phyloP scores from a whole-genome alignment of 2,113 vertebrate genomes.

The Crotophaga sulcirostris region DNA sequence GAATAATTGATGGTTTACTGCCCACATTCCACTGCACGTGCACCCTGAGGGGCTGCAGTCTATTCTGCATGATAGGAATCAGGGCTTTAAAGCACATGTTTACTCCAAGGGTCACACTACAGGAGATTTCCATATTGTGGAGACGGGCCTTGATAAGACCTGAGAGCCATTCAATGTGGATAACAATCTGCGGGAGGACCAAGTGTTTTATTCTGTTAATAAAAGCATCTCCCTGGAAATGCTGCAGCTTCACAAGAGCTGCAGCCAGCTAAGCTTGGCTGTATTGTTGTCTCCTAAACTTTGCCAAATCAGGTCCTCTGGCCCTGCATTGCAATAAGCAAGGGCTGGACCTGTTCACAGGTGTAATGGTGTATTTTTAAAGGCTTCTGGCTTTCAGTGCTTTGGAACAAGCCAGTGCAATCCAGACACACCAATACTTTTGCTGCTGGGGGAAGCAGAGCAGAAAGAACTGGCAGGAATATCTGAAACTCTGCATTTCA shows the following conservation, averaged over 20 bases:
- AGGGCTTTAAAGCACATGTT: background rate
- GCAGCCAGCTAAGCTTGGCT: background rate
- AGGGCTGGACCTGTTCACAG: background rate
- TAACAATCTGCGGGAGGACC: slow-evolving; percentile 3
- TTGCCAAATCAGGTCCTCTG: background rate
- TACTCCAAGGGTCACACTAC: background rate
- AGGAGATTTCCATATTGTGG: background rate
- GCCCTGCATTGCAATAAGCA: background rate
- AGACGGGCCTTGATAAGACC: slow-evolving; percentile 39
- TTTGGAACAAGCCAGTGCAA: background rate
- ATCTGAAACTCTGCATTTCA: background rate
- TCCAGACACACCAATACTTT: background rate
- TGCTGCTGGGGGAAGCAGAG: background rate
- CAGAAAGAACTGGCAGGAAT: background rate
- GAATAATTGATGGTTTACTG: background rate
- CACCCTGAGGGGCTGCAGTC: background rate
- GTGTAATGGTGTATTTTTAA: background rate
- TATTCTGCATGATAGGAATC: background rate
- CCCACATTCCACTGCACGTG: background rate
- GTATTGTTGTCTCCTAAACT: background rate
- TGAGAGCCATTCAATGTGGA: background rate
- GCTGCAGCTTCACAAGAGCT: background rate
- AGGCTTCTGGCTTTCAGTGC: background rate
- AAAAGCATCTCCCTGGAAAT: background rate
- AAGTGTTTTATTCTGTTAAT: slow-evolving; percentile 23